Percentiles rank a stretch among this genome's conserved stretches.
Conservation (phyloP, 1,140 invertebrate species). For the Drosophila athabasca region DNA sequence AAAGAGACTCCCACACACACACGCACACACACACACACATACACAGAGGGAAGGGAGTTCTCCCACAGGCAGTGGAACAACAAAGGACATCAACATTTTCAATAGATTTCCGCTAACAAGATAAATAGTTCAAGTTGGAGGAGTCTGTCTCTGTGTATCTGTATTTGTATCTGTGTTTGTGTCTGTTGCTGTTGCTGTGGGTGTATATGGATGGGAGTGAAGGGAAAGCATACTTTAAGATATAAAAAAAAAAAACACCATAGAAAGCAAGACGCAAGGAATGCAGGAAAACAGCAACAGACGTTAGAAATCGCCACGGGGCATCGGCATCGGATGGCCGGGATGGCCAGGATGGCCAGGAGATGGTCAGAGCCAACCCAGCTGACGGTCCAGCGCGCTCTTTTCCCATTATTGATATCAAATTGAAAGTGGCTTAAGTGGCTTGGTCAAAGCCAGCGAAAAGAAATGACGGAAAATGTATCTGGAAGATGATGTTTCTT, state of each 20-base stretch:
- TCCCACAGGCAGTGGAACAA: slow-evolving; percentile 25
- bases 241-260: slow-evolving; percentile 38
- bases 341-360: not conserved
- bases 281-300: slow-evolving; percentile 54
- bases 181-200: no score
- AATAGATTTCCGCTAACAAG: slow-evolving; percentile 80
- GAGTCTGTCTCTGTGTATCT: not conserved
- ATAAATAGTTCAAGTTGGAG: slow-evolving; percentile 74
- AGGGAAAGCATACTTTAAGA: slow-evolving; percentile 51
- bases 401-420: slow-evolving; percentile 57
- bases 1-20: not conserved
- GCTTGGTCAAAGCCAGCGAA: slow-evolving; percentile 37
- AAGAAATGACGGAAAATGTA: slow-evolving; percentile 22
- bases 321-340: not conserved
- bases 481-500: slow-evolving; percentile 6
- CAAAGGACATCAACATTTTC: slow-evolving; percentile 75
- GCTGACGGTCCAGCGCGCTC: slow-evolving; percentile 1
- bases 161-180: not conserved
- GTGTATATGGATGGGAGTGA: no score
- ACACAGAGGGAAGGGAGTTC: not conserved
- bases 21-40: slow-evolving; percentile 6
- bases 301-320: slow-evolving; percentile 50
- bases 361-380: not conserved
- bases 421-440: slow-evolving; percentile 63
- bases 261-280: slow-evolving; percentile 21